Evolutionary conservation across 2,888 invertebrate species (phyloP).

Genomic region (Hymenopus coronatus): DNA sequence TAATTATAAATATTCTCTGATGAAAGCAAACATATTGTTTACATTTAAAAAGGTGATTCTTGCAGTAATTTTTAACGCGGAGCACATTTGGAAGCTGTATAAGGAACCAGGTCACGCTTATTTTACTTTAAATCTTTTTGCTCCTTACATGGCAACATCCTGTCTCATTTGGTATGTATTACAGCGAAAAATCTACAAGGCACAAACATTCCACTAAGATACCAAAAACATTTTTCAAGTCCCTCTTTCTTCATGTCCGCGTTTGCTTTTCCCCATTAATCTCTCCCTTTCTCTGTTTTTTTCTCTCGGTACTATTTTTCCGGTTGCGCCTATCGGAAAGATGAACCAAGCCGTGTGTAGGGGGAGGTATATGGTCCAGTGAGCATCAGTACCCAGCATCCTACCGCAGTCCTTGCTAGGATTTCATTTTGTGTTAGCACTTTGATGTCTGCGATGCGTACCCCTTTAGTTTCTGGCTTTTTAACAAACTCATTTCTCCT

Average conservation of each 20-base stretch:
- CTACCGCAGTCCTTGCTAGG: conserved; percentile 34
- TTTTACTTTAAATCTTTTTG: background rate
- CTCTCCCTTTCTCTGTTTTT: conserved; percentile 3
- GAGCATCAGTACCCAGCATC: background rate
- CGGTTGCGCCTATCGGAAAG: conserved; percentile 14
- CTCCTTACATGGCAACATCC: background rate
- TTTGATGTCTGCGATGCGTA: conserved; percentile 52
- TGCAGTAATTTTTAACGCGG: background rate
- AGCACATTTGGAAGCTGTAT: background rate
- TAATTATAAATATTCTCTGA: no score
- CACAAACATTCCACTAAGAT: background rate
- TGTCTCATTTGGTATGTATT: background rate
- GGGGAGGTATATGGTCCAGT: conserved; percentile 1
- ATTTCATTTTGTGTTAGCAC: conserved; percentile 51
- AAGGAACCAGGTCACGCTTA: background rate
- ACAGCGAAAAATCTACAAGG: background rate
- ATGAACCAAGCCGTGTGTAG: background rate
- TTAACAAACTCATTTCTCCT: conserved; percentile 50
- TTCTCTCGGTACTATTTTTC: background rate
- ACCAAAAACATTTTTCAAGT: background rate
- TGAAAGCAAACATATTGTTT: no score
- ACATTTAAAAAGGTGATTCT: background rate
- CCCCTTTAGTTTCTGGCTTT: conserved; percentile 50
- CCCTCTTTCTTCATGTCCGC: background rate
- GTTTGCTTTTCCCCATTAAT: conserved; percentile 12